Base-by-base conservation (phyloP, 2,888 invertebrate species). In the Drosophila buzzatii region DNA sequence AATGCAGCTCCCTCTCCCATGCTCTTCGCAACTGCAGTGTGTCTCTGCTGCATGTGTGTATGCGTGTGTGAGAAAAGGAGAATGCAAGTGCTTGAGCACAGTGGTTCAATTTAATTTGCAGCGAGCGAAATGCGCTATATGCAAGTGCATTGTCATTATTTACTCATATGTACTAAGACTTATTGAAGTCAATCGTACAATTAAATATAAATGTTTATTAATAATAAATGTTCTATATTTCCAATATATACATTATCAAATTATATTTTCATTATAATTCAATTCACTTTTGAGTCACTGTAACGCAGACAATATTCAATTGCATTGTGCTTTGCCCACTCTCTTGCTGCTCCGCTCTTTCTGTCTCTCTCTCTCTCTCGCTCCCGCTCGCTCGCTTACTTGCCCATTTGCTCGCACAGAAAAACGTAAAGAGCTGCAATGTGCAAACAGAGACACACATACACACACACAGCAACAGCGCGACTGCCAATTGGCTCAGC, bases 261-360 rank as follows among this genome's bases (percentile, higher is more conserved):
- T 44, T n/a, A 12, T 35, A 7, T 5, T 52, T 20, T 37, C 5
- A 4, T 9, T 6, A 9, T 23, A 53, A 10, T 37, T 14, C 8
- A 1, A 18, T 52, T 3, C 9, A 33, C 3, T 41, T n/a, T 68
- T 31, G 49, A 2, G 9, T 12, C 83, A 83, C 78, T 73, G 89
- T 83, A 10, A 33, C 4, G 39, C 41, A 23, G n/a, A 31, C 55
- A 59, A 44, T 23, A 23, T 56, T 59, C 64, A 72, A 76, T 55
- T 84, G 84, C 90, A 84, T 64, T 84, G 61, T 61, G 60, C 20
- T 51, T 68, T 74, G 62, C 27, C 45, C 57, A 65, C 64, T 63
- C 65, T 67, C 44, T 44, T 14, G n/a, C 16, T 47, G 35, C 18
- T 47, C 2, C 27, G n/a, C n/a, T 39, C 51, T 57, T 56, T 37